phyloP scores from a whole-genome alignment of 2,113 vertebrate species.

The Donacobius atricapilla region DNA sequence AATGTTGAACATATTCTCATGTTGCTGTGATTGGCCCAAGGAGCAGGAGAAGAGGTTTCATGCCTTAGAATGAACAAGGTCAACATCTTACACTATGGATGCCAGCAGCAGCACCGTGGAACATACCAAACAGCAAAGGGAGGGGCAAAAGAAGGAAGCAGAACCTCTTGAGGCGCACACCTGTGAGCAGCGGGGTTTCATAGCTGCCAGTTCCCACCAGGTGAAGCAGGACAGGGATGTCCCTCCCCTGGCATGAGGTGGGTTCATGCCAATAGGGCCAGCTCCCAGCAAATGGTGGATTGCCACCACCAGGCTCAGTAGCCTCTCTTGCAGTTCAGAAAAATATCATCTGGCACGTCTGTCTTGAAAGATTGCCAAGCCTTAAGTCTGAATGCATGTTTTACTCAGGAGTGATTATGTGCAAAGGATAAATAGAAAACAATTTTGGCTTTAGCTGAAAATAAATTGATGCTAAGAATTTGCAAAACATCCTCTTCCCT shows the following conservation, averaged over 20 bases:
- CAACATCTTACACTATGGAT: background rate
- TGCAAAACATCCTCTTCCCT: background rate
- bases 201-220: background rate
- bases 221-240: background rate
- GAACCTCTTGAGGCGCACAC: background rate
- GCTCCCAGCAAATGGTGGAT: background rate
- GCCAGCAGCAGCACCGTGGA: background rate
- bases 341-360: background rate
- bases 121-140: background rate
- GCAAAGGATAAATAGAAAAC: slow-evolving; percentile 20
- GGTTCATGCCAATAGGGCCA: background rate
- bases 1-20: background rate
- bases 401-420: background rate
- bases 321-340: background rate
- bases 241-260: background rate
- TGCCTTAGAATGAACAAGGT: background rate
- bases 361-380: background rate
- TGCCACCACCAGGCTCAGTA: background rate
- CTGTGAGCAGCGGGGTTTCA: background rate
- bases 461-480: background rate
- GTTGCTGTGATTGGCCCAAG: background rate
- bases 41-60: background rate
- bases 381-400: background rate
- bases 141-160: background rate
- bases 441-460: background rate